Base-by-base conservation (phyloP, 2,797 vertebrate species). In the Amblyraja radiata region DNA sequence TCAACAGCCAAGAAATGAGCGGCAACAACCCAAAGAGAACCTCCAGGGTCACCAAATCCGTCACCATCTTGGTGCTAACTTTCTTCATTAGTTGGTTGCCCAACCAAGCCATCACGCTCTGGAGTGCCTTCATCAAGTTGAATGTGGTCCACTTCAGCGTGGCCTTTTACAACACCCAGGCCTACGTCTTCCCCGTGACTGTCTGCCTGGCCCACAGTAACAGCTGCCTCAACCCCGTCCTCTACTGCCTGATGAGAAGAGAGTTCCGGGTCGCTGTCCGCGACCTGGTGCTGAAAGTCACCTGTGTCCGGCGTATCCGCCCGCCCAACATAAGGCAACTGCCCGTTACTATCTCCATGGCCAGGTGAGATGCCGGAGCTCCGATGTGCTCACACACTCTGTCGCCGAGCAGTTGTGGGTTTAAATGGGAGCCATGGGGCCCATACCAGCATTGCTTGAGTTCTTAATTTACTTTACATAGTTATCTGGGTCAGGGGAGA, bases 11-110 rank as follows among this genome's bases (percentile, higher is more conserved):
- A 6, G 96, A 96, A 1, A 36, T 96, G 94, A 94, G 90, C 83
- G 94, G 95, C 39, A 95, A 95, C 93, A 95, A 96, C 93, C 95
- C 93, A 5, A 46, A 94, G 77, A 95, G 96, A 0, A 95, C 96
- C 83, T 97, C 96, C 93, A 97, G 96, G 94, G 95, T 97, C 93
- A 97, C 97, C 46, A 95, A 95, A 93, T 97, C 96, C 0, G 96
- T 97, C 93, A 96, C 96, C 93, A 95, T 97, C 0, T 96, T 97
- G 9, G 97, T 97, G 54, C 94, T 97, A 74, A 96, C 97, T 61
- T 97, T 97, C 93, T 97, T 97, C 94, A 25, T 97, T 90, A 97
- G 97, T 95, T 97, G 97, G 97, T 95, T 97, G 90, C 97, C 97
- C 83, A 97, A 97, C 93, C 97, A 97, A 94, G 97, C 97, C 0